Evolutionary conservation across 2,888 invertebrate genomes (phyloP).

Genomic region (Ophion slaviceki): DNA sequence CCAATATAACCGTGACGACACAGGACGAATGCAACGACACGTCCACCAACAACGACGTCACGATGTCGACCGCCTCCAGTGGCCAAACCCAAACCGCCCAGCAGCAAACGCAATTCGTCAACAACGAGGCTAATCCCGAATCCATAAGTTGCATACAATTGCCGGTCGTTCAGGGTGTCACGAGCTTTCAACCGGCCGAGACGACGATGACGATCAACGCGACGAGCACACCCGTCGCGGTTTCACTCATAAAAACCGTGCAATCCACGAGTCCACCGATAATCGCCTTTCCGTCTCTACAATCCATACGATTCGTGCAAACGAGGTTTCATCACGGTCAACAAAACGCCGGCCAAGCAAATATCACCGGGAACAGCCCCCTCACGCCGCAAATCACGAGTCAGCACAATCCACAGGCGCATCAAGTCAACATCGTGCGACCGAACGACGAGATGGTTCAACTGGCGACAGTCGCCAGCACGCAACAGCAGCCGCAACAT

Average conservation of each 20-base stretch:
- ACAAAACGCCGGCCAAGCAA: slow-evolving; percentile 53
- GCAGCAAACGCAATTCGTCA: slow-evolving; percentile 72
- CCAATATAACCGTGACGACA: slow-evolving; percentile 79
- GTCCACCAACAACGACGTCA: slow-evolving; percentile 76
- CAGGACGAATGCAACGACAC: slow-evolving; percentile 79
- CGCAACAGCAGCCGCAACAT: slow-evolving; percentile 60
- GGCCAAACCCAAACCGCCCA: slow-evolving; percentile 58
- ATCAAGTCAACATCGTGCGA: slow-evolving; percentile 77
- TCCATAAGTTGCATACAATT: slow-evolving; percentile 79
- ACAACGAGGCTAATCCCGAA: slow-evolving; percentile 59
- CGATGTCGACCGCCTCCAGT: slow-evolving; percentile 64
- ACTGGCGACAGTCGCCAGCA: slow-evolving; percentile 65
- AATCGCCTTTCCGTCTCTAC: slow-evolving; percentile 80
- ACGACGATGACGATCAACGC: slow-evolving; percentile 63
- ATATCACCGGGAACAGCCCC: slow-evolving; percentile 46
- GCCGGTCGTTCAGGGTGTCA: slow-evolving; percentile 76
- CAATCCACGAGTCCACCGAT: slow-evolving; percentile 79
- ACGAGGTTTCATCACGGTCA: slow-evolving; percentile 75
- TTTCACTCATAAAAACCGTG: slow-evolving; percentile 79
- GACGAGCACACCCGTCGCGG: slow-evolving; percentile 74
- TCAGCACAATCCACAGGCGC: slow-evolving; percentile 68
- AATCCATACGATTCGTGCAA: slow-evolving; percentile 81
- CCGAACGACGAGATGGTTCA: slow-evolving; percentile 77
- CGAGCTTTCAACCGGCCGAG: slow-evolving; percentile 76
- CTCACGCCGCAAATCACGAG: slow-evolving; percentile 61